A percentile compares a stretch with the other conserved stretches of the same genome.
Conservation (phyloP, 2,113 vertebrate species). For the Hippocampus zosterae region DNA sequence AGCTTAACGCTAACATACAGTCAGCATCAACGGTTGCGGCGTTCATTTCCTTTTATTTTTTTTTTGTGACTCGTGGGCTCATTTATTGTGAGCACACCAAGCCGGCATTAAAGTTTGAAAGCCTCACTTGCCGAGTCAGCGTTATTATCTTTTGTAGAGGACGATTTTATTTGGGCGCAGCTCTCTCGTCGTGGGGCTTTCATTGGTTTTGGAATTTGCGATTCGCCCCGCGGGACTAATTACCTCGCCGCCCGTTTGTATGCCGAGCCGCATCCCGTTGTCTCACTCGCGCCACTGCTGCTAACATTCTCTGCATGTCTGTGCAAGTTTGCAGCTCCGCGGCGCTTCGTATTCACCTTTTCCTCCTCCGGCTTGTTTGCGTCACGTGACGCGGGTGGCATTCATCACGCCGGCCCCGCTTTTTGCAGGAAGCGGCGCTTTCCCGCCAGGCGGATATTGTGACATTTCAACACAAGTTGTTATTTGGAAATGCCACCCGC, state of each 20-base stretch:
- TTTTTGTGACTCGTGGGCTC: no score
- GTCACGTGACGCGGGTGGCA: constrained; percentile 9
- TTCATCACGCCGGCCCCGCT: constrained; percentile 66
- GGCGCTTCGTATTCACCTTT: not conserved
- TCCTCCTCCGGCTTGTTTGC: not conserved
- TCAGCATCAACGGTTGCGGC: no score
- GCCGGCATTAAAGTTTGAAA: not conserved
- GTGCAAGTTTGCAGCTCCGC: not conserved
- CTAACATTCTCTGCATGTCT: not conserved
- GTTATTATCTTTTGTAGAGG: not conserved
- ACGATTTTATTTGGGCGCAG: not conserved
- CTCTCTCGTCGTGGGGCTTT: not conserved
- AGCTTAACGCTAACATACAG: no score
- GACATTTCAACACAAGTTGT: not conserved
- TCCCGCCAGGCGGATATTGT: constrained; percentile 26
- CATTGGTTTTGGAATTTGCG: constrained; percentile 10
- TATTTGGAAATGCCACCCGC: constrained; percentile 3
- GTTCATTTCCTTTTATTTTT: no score
- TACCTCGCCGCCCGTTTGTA: constrained; percentile 45
- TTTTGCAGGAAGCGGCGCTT: constrained; percentile 12
- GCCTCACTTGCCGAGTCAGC: not conserved
- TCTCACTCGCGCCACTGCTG: not conserved
- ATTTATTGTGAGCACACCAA: no score
- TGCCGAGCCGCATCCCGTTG: constrained; percentile 6
- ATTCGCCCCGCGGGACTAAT: constrained; percentile 58